Conservation (phyloP, 2,888 invertebrate species). For the Tetragonisca angustula region DNA sequence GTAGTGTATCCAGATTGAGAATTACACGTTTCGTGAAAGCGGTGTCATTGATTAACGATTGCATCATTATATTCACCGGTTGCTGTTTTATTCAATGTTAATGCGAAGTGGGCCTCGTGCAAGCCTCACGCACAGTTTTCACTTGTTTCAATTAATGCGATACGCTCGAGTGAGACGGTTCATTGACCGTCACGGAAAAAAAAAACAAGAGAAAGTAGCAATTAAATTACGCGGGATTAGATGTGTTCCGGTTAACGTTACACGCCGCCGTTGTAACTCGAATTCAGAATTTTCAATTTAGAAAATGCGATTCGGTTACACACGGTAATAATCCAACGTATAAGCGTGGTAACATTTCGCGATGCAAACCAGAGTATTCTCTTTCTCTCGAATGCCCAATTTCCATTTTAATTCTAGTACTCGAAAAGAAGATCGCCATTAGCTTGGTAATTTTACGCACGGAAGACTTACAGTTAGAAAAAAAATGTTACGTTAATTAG, state of each 20-base stretch:
- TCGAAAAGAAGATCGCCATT: neutral
- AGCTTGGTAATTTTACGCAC: neutral
- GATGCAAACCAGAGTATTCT: neutral
- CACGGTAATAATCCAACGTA: neutral
- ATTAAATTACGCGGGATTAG: conserved; percentile 43
- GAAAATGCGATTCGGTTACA: conserved; percentile 13
- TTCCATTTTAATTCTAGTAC: neutral
- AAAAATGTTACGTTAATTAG: neutral
- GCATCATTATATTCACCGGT: conserved; percentile 8
- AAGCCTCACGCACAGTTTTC: conserved; percentile 21
- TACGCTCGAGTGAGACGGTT: conserved; percentile 42
- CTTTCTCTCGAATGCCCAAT: conserved; percentile 19
- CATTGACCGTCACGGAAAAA: conserved; percentile 49
- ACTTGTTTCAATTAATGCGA: conserved; percentile 48
- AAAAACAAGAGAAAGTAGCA: conserved; percentile 46
- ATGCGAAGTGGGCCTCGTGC: conserved; percentile 2
- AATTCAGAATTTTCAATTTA: conserved; percentile 24
- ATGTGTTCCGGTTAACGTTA: neutral
- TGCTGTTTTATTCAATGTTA: conserved; percentile 31
- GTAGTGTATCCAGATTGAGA: too few relatives aligned
- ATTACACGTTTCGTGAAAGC: neutral
- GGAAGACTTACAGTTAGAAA: neutral
- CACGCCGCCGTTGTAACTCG: neutral
- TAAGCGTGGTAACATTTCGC: neutral
- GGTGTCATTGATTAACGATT: conserved; percentile 11